Evolutionary conservation across 92 coral and sea anemone genomes (phyloP), one percentile per base, ranked within the genome.

Genomic region (Porites evermanni): DNA sequence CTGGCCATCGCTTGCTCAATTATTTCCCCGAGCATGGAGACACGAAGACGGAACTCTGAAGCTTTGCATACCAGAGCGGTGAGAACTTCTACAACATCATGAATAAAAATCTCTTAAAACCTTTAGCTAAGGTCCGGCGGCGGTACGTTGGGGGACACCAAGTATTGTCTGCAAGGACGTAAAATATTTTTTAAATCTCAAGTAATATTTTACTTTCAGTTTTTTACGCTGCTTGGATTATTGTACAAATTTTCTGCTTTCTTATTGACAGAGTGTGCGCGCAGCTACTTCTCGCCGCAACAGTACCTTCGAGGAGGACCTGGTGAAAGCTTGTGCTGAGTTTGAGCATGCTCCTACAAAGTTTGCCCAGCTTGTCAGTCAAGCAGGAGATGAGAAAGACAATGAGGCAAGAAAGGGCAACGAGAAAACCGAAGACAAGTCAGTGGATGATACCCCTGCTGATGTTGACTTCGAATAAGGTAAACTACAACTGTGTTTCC

Each of bases 21-120:
- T 24, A 83, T 83, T 26, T 44, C 64, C 17, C 87, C 87, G 17
- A 73, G 54, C 44, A 83, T 83, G 20, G 79, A 83, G 10, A 72
- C 87, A 60, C 68, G 87, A 21, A 72, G 59, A 61, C 72, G 63
- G 79, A 72, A 83, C 72, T 83, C 87, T 29, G 72, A 44, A 24
- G 78, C 79, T 60, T 60, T 83, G 24, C 79, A 73, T 16, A 83
- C 87, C 19, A 83, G 87, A 83, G 47, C 87, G 58, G 87, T 83
- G 73, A 59, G 79, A 72, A 17, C 16, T 56, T 56, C 11, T 38
- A 38, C 47, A 38, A 38, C 47, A 38, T 38, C 32, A 29, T 29
- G 32, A 38, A 38, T 38, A 38, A 38, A 38, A 38, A 38, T 38
- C 47, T 38, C 47, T 38, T 38, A 38, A 38, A 38, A 38, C 47